phyloP scores from a whole-genome alignment of 2,797 vertebrate genomes.

The Rhinophrynus dorsalis region DNA sequence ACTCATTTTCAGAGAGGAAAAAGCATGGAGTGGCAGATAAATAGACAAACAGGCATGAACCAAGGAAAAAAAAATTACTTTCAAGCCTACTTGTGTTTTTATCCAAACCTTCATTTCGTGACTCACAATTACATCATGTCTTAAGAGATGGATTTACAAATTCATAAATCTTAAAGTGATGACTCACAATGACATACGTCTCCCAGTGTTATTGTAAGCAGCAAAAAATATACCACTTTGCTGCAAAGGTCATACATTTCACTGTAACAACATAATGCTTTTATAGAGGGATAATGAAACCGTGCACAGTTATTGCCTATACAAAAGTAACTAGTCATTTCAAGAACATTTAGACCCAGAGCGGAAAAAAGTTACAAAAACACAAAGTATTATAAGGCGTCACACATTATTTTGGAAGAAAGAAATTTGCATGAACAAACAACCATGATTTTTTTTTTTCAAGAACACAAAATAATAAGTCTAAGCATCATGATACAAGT shows the following conservation, averaged over 20 bases:
- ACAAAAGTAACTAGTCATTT: not conserved
- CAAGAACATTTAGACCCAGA: not conserved
- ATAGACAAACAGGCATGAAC: conserved; percentile 5
- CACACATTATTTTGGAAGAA: not conserved
- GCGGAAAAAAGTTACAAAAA: not conserved
- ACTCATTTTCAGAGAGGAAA: not conserved
- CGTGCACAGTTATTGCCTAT: not conserved
- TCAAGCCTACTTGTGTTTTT: not conserved
- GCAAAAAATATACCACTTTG: conserved; percentile 9
- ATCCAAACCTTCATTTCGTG: conserved; percentile 7
- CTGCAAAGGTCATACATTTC: conserved; percentile 20
- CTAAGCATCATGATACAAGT: not conserved
- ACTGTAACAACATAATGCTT: conserved; percentile 12
- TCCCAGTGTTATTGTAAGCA: conserved; percentile 2
- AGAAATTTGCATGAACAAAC: not conserved
- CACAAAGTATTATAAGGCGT: not conserved
- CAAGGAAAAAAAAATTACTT: not conserved
- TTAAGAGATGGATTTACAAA: conserved; percentile 4
- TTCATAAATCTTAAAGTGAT: conserved; percentile 14
- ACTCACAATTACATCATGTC: conserved; percentile 36
- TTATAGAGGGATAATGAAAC: conserved; percentile 8
- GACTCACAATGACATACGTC: conserved; percentile 12
- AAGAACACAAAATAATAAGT: not conserved
- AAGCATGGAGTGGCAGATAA: conserved; percentile 1
- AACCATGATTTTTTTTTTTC: not conserved